Evolutionary conservation across 35 echinoderm and acorn worm genomes (phyloP).

Genomic region (Apostichopus californicus): DNA sequence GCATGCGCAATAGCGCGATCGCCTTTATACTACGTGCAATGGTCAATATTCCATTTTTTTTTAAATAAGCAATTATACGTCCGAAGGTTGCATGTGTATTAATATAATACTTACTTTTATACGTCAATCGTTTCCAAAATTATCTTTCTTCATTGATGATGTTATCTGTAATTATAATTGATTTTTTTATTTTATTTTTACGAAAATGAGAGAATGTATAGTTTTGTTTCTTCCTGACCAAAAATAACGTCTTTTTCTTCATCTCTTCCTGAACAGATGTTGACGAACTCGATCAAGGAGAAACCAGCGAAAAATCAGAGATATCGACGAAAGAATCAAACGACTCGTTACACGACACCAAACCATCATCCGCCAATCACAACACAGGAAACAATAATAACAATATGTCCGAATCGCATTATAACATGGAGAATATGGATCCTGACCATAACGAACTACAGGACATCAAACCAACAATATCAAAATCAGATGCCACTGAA

Average conservation of each 20-base stretch:
- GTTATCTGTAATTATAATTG: too few species aligned
- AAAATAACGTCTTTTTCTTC: neutral
- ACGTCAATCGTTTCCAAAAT: too few species aligned
- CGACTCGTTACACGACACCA: constrained; percentile 39
- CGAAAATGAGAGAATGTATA: too few species aligned
- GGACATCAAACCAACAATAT: constrained; percentile 61
- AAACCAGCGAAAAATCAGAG: constrained; percentile 41
- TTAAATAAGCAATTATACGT: too few species aligned
- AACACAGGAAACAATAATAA: constrained; percentile 55
- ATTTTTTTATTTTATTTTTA: too few species aligned
- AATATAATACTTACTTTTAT: too few species aligned
- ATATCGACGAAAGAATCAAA: constrained; percentile 16
- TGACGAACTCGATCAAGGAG: constrained; percentile 34
- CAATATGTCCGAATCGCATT: constrained; percentile 41
- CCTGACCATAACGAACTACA: constrained; percentile 11
- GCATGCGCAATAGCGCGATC: too few species aligned
- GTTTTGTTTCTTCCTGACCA: too few species aligned
- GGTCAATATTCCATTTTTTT: too few species aligned
- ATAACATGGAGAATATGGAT: constrained; percentile 30
- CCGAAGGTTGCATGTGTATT: too few species aligned
- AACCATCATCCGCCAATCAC: constrained; percentile 50
- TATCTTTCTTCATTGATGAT: too few species aligned
- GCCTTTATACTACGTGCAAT: too few species aligned
- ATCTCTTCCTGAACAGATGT: constrained; percentile 20
- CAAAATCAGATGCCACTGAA: constrained; percentile 58